These are phyloP conservation scores for Triplophysa bombifrons DNA, from an alignment of 2,797 vertebrate species.

Conservation along the genomic window DNA sequence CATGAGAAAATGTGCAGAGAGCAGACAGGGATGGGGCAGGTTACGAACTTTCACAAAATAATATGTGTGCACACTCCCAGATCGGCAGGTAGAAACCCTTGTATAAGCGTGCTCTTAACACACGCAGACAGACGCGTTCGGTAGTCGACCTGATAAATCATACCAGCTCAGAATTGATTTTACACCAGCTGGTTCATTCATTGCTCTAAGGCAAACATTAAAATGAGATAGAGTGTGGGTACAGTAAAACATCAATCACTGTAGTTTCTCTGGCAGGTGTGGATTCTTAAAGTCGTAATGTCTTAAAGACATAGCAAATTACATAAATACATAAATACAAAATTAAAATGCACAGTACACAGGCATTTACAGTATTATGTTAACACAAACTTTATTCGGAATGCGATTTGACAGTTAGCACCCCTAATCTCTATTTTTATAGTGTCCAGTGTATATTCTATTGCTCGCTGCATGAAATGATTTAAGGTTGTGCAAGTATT, in stretches of 20 bases:
- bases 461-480: no score
- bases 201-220: constrained; percentile 5
- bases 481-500: no score
- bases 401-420: no score
- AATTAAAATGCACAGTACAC: no score
- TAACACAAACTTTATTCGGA: no score
- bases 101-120: neutral
- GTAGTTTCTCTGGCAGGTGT: neutral
- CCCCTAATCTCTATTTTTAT: no score
- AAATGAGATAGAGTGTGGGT: neutral
- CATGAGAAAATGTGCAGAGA: constrained; percentile 35
- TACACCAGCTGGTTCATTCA: neutral
- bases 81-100: neutral
- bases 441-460: no score
- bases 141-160: neutral
- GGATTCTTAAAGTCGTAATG: neutral
- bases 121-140: neutral
- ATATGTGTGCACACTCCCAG: neutral
- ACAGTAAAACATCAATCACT: constrained; percentile 16
- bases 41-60: constrained; percentile 25
- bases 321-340: no score
- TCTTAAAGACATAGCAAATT: no score
- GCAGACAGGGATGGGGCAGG: constrained; percentile 17
- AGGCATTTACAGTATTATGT: no score
- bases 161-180: neutral